phyloP scores from a whole-genome alignment of 2,888 invertebrate species.

The Melinaea menophilus region DNA sequence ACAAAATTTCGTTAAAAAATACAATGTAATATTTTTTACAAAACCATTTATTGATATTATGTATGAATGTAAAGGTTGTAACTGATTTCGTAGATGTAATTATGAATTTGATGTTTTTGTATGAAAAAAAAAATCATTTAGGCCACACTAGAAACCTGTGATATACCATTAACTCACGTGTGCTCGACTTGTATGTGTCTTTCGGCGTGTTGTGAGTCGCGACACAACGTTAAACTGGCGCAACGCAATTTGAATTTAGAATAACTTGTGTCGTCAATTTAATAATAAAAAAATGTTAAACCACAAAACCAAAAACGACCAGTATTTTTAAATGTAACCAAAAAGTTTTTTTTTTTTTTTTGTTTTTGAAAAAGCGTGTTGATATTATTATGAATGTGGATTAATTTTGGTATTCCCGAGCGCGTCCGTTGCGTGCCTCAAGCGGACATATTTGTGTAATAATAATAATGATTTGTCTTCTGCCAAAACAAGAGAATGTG shows the following conservation, averaged over 20 bases:
- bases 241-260: constrained; percentile 23
- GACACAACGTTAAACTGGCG: constrained; percentile 26
- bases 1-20: constrained; percentile 3
- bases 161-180: constrained; percentile 66
- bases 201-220: constrained; percentile 52
- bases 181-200: constrained; percentile 63
- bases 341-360: constrained; percentile 41
- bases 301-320: constrained; percentile 66
- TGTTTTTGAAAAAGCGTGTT: constrained; percentile 38
- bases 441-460: constrained; percentile 63
- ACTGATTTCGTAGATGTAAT: constrained; percentile 25
- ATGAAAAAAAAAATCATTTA: constrained; percentile 52
- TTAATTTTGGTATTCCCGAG: constrained; percentile 39
- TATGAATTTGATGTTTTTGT: constrained; percentile 24
- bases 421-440: constrained; percentile 46
- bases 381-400: constrained; percentile 54
- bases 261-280: constrained; percentile 29
- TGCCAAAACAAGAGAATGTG: constrained; percentile 79
- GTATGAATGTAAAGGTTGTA: constrained; percentile 36
- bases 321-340: constrained; percentile 71
- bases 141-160: constrained; percentile 74
- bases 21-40: constrained; percentile 17
- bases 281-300: constrained; percentile 13
- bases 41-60: constrained; percentile 21
- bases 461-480: constrained; percentile 73